Conservation (phyloP, 2,797 vertebrate species). For the Chelonia mydas region DNA sequence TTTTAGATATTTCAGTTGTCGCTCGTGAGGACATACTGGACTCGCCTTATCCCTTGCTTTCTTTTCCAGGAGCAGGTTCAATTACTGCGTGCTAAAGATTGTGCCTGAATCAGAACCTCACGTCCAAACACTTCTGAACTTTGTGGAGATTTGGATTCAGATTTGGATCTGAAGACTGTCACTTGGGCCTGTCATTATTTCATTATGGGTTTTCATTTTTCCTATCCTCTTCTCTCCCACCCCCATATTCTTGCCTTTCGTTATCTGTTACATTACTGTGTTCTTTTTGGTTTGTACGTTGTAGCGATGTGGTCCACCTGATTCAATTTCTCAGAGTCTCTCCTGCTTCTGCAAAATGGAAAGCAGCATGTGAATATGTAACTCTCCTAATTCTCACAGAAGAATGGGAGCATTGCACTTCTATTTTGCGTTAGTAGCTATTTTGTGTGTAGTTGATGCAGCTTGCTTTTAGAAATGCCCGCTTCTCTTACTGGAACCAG, state of each 20-base stretch:
- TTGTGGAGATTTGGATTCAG: not conserved
- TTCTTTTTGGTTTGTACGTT: not conserved
- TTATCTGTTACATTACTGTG: not conserved
- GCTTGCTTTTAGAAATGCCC: not conserved
- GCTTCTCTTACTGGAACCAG: not conserved
- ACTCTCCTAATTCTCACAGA: not conserved
- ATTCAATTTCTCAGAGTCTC: not conserved
- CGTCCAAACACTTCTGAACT: not conserved
- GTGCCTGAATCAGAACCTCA: not conserved
- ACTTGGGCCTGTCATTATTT: not conserved
- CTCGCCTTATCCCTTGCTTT: too few species aligned
- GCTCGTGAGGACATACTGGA: not conserved
- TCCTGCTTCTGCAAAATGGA: not conserved
- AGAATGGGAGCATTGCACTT: not conserved
- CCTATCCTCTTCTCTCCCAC: not conserved
- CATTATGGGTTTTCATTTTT: not conserved
- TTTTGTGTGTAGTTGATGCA: too few species aligned
- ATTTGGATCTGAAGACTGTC: not conserved
- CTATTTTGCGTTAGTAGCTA: not conserved
- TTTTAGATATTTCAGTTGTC: not conserved
- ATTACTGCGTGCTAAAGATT: not conserved
- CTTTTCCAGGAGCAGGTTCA: not conserved
- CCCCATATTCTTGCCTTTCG: not conserved
- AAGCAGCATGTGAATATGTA: not conserved
- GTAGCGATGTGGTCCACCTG: not conserved